These are phyloP conservation scores for Solenopsis fugax DNA, from an alignment of 1,140 invertebrate genomes.

Conservation along the genomic window DNA sequence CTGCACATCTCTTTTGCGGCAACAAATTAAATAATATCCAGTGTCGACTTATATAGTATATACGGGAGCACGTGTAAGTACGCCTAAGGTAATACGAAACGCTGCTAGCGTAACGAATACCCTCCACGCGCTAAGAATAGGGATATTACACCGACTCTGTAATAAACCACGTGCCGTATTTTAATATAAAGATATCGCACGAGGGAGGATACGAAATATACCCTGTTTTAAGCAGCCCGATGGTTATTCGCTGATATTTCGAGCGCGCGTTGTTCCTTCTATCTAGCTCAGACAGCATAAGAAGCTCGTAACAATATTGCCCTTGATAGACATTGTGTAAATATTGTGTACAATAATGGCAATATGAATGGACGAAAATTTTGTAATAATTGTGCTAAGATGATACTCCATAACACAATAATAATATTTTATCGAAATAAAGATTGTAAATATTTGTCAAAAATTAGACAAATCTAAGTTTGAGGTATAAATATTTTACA, in stretches of 20 bases:
- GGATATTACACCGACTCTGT: conserved; percentile 3
- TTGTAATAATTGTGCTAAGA: too few relatives aligned
- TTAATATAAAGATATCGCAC: conserved; percentile 42
- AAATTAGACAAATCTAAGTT: too few relatives aligned
- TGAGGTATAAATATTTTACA: too few relatives aligned
- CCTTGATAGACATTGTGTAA: too few relatives aligned
- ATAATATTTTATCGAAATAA: too few relatives aligned
- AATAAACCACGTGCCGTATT: conserved; percentile 11
- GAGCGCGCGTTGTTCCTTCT: conserved; percentile 7
- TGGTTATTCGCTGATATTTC: conserved; percentile 24
- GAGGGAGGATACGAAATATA: background rate
- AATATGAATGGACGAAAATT: too few relatives aligned
- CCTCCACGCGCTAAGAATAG: background rate
- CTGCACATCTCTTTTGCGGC: background rate
- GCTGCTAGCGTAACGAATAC: background rate
- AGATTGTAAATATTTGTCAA: too few relatives aligned
- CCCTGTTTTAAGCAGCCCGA: conserved; percentile 12
- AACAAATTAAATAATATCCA: conserved; percentile 28
- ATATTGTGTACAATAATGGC: too few relatives aligned
- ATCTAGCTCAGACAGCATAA: too few relatives aligned
- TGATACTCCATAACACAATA: too few relatives aligned
- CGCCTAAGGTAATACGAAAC: conserved; percentile 7
- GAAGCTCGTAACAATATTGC: too few relatives aligned
- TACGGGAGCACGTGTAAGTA: background rate
- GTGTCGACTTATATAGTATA: conserved; percentile 4